phyloP scores from a whole-genome alignment of 2,113 vertebrate genomes.

The Bubo blakistoni region DNA sequence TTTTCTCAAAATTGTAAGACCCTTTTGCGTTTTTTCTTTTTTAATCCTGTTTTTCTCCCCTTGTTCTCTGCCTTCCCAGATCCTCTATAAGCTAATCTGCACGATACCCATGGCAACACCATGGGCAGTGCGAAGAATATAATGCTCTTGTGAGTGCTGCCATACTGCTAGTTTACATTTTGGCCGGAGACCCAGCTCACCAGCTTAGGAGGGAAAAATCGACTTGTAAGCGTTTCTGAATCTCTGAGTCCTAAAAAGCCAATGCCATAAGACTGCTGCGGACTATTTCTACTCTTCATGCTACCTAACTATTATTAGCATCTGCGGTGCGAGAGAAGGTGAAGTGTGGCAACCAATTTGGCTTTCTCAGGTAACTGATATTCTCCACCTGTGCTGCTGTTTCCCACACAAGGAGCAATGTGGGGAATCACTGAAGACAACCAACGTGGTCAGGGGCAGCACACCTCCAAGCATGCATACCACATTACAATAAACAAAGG shows the following conservation, averaged over 20 bases:
- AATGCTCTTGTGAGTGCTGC: background rate
- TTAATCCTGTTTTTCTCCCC: slow-evolving; percentile 24
- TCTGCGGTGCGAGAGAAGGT: background rate
- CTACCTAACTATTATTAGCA: background rate
- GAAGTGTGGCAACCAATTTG: background rate
- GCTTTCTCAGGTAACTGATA: background rate
- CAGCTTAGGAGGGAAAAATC: background rate
- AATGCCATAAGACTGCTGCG: fast-evolving
- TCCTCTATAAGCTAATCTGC: background rate
- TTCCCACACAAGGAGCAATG: background rate
- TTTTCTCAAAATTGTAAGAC: background rate
- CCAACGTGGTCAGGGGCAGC: background rate
- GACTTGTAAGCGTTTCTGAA: background rate
- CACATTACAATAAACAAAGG: background rate
- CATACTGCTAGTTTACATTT: background rate
- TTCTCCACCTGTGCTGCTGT: background rate
- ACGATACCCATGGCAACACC: background rate
- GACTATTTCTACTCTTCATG: background rate
- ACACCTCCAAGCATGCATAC: background rate
- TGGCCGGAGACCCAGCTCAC: background rate
- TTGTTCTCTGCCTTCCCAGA: slow-evolving; percentile 4
- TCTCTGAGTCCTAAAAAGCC: background rate
- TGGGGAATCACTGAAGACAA: background rate
- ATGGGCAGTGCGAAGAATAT: background rate
- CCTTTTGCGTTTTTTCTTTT: background rate